These are phyloP conservation scores for Addax nasomaculatus DNA, from an alignment of 2,113 vertebrate species.

Conservation along the genomic window DNA sequence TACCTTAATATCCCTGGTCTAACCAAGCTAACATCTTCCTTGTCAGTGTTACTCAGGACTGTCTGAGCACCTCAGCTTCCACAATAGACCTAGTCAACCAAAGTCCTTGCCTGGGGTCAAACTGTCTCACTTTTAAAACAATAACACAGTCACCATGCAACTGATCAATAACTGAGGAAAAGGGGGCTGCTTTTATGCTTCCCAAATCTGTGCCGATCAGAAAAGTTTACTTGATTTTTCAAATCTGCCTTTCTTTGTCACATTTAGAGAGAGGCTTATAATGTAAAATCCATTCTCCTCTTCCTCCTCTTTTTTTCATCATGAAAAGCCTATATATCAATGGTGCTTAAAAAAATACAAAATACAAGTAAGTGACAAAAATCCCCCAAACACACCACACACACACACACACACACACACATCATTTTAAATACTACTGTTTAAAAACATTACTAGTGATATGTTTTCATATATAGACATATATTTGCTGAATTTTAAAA, in stretches of 20 bases:
- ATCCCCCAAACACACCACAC: not conserved
- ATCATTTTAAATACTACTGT: not conserved
- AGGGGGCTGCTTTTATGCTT: not conserved
- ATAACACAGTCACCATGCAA: not conserved
- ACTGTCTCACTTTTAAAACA: slow-evolving; percentile 27
- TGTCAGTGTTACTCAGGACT: not conserved
- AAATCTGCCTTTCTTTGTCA: not conserved
- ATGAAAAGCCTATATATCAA: not conserved
- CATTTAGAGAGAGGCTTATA: not conserved
- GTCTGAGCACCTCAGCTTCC: not conserved
- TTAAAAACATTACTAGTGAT: not conserved
- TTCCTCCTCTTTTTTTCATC: not conserved
- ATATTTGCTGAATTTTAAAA: not conserved
- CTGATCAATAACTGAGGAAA: not conserved
- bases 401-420: not conserved
- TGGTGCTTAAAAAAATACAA: not conserved
- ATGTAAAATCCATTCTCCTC: not conserved
- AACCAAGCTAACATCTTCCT: not conserved
- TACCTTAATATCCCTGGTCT: not conserved
- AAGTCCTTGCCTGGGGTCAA: not conserved
- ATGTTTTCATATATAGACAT: not conserved
- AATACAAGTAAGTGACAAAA: not conserved
- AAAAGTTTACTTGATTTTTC: not conserved
- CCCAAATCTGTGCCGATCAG: not conserved
- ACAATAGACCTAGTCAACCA: not conserved